phyloP scores from a whole-genome alignment of 23 tunicate genomes.

The Aplidium turbinatum region DNA sequence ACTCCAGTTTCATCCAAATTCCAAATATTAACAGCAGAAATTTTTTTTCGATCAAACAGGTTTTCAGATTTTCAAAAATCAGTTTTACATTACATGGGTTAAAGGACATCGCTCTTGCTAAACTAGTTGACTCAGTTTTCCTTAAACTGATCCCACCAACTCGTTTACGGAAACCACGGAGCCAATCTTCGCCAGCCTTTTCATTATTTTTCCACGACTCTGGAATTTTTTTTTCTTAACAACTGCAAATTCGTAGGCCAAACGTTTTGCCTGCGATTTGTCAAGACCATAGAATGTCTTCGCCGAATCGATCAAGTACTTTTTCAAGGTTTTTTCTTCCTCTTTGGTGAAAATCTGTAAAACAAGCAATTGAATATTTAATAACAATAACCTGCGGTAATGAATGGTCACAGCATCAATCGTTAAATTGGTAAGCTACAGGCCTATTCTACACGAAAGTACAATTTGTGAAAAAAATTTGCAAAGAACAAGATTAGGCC shows the following conservation, averaged over 20 bases:
- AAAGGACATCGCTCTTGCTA: slow-evolving; percentile 46
- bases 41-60: too few relatives aligned
- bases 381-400: too few relatives aligned
- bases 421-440: too few relatives aligned
- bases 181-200: slow-evolving; percentile 47
- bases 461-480: too few relatives aligned
- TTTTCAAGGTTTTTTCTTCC: slow-evolving; percentile 31
- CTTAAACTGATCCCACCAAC: slow-evolving; percentile 18
- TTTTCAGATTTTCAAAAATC: slow-evolving; percentile 37
- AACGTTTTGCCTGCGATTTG: slow-evolving; percentile 12
- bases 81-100: slow-evolving; percentile 15
- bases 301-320: slow-evolving; percentile 15
- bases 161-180: slow-evolving; percentile 42
- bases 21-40: too few relatives aligned
- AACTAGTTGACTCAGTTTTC: slow-evolving; percentile 42
- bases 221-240: slow-evolving; percentile 30
- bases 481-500: too few relatives aligned
- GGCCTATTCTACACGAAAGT: too few relatives aligned
- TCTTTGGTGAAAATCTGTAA: slow-evolving; percentile 41
- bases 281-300: slow-evolving; percentile 38
- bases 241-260: slow-evolving; percentile 39
- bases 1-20: too few relatives aligned
- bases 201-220: slow-evolving; percentile 21
- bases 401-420: too few relatives aligned
- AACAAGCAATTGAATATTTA: too few relatives aligned